A percentile compares a stretch with the other conserved stretches of the same genome.
Conservation (phyloP, 2,888 invertebrate species). For the Acanthacorydalis orientalis region DNA sequence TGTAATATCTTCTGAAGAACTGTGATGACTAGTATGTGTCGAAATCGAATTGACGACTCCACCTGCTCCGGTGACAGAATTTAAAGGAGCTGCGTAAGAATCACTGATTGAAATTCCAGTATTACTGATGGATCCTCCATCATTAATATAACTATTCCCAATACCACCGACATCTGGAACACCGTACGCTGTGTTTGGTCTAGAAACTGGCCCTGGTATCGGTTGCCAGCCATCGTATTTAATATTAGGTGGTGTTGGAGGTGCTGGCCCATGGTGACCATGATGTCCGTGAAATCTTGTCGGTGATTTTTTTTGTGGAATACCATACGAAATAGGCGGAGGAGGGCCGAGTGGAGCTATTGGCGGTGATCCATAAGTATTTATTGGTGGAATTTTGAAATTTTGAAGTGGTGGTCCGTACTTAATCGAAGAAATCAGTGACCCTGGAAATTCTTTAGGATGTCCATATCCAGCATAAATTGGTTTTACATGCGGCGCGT, state of each 20-base stretch:
- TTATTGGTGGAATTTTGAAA: constrained; percentile 2
- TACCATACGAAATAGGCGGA: not conserved
- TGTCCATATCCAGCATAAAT: constrained; percentile 9
- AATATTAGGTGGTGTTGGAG: constrained; percentile 57
- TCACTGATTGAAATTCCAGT: constrained; percentile 15
- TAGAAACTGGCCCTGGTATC: constrained; percentile 47
- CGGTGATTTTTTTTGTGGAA: constrained; percentile 7
- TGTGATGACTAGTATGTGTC: not conserved
- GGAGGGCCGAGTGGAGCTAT: constrained; percentile 5
- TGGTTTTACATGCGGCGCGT: constrained; percentile 8
- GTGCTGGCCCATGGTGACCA: constrained; percentile 47
- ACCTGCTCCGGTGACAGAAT: constrained; percentile 25
- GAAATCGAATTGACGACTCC: not conserved
- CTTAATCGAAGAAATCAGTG: constrained; percentile 17
- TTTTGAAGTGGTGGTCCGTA: constrained; percentile 17
- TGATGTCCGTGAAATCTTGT: constrained; percentile 21
- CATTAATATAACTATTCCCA: constrained; percentile 11
- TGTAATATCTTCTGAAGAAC: constrained; percentile 7
- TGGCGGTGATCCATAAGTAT: constrained; percentile 17
- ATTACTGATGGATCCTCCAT: constrained; percentile 7
- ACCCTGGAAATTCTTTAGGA: constrained; percentile 21
- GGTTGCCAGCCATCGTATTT: constrained; percentile 79
- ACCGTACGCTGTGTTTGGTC: constrained; percentile 19
- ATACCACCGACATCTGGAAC: constrained; percentile 18
- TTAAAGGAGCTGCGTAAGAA: constrained; percentile 34